A percentile compares a stretch with the other conserved stretches of the same genome.
These are phyloP conservation scores for Pomatostomus ruficeps DNA, from an alignment of 2,113 vertebrate genomes.

Conservation along the genomic window DNA sequence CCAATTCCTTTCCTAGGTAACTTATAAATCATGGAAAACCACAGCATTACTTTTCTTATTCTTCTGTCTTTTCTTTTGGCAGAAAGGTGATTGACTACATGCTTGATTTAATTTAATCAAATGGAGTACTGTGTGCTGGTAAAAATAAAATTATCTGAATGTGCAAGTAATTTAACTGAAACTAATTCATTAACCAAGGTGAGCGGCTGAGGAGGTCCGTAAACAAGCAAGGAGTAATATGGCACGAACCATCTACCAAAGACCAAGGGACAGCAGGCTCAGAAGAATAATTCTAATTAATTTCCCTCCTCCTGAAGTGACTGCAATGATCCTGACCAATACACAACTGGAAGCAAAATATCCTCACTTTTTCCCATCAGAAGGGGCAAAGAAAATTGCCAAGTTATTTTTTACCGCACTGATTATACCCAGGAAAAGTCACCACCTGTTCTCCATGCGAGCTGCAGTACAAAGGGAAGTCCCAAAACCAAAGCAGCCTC, in stretches of 20 bases:
- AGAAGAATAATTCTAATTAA: not conserved
- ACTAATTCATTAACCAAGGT: slow-evolving; percentile 13
- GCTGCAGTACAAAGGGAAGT: not conserved
- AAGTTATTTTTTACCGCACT: not conserved
- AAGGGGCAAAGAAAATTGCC: not conserved
- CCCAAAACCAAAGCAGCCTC: not conserved
- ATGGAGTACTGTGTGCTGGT: not conserved
- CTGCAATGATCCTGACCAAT: not conserved
- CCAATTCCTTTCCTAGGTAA: not conserved
- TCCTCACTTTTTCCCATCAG: not conserved
- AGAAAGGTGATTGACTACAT: not conserved
- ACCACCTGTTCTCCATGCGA: not conserved
- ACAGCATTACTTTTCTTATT: not conserved
- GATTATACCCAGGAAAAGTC: not conserved
- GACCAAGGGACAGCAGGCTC: not conserved
- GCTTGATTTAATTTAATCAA: slow-evolving; percentile 14
- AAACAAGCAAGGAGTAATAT: not conserved
- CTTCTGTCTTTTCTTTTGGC: not conserved
- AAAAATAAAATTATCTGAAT: not conserved
- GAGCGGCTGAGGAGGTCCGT: slow-evolving; percentile 17
- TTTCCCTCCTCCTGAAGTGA: not conserved
- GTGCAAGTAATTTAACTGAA: slow-evolving; percentile 46
- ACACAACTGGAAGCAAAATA: not conserved
- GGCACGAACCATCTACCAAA: not conserved
- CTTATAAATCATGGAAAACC: not conserved